Percentiles rank a stretch among this genome's conserved stretches.
Evolutionary conservation across 2,888 invertebrate species (phyloP).

Genomic region (Enoplolaimus lenunculus): DNA sequence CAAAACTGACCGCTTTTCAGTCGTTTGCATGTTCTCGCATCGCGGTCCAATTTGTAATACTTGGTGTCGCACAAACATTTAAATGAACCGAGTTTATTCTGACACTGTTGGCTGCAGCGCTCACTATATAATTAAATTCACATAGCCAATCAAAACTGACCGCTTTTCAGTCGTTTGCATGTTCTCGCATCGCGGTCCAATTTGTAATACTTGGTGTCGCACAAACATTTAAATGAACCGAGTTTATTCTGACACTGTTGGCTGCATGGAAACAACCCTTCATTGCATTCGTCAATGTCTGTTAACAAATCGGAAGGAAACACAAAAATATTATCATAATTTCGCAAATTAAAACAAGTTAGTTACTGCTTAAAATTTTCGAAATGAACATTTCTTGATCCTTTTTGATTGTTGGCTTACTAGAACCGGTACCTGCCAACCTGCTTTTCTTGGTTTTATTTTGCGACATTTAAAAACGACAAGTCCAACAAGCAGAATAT

Average conservation of each 20-base stretch:
- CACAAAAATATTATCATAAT: not conserved
- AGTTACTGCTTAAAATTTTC: too few species aligned
- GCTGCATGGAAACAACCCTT: slow-evolving; percentile 74
- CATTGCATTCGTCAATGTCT: slow-evolving; percentile 67
- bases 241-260: slow-evolving; percentile 89
- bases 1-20: slow-evolving; percentile 57
- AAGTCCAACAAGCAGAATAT: too few species aligned
- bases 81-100: slow-evolving; percentile 83
- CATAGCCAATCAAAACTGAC: slow-evolving; percentile 34
- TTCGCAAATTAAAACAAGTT: not conserved
- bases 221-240: slow-evolving; percentile 87
- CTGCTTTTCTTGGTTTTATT: too few species aligned
- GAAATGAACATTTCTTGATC: too few species aligned
- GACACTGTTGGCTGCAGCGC: slow-evolving; percentile 89
- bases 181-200: slow-evolving; percentile 68
- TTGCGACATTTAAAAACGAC: too few species aligned
- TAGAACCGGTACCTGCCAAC: too few species aligned
- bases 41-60: slow-evolving; percentile 68
- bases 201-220: slow-evolving; percentile 76
- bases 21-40: slow-evolving; percentile 78
- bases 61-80: slow-evolving; percentile 87
- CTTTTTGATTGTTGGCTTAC: not conserved
- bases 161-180: slow-evolving; percentile 67
- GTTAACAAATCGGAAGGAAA: too few species aligned
- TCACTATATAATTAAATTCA: too few species aligned